These are phyloP conservation scores for Bambusicola thoracicus DNA, from an alignment of 2,113 vertebrate species.

Conservation along the genomic window DNA sequence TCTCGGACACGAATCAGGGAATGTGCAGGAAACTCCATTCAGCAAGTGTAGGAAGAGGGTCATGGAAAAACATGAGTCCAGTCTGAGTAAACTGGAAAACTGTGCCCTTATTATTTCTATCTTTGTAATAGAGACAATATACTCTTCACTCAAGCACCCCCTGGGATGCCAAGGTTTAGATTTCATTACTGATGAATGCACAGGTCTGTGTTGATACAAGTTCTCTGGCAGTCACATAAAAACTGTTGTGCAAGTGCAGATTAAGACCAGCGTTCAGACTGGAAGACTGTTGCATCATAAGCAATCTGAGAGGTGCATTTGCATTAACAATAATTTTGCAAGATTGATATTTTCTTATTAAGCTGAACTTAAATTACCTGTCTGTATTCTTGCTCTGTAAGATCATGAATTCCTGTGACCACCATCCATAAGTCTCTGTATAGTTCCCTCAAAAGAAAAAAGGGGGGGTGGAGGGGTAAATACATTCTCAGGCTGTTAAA, in stretches of 20 bases:
- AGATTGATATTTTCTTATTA: background rate
- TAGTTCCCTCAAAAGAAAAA: constrained; percentile 3
- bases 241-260: background rate
- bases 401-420: constrained; percentile 48
- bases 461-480: background rate
- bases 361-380: constrained; percentile 42
- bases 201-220: background rate
- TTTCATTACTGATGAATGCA: background rate
- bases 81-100: background rate
- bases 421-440: constrained; percentile 33
- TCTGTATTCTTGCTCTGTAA: constrained; percentile 16
- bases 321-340: background rate
- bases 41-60: background rate
- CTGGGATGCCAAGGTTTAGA: background rate
- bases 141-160: background rate
- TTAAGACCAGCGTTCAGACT: background rate
- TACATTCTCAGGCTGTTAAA: background rate
- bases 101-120: background rate
- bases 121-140: background rate
- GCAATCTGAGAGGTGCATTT: background rate
- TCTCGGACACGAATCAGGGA: background rate
- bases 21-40: background rate
- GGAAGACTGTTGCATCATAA: background rate
- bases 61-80: background rate
- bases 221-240: background rate